Evolutionary conservation across 1,140 invertebrate species (phyloP), one percentile per base, ranked within the genome.

Genomic region (Polyergus mexicanus): DNA sequence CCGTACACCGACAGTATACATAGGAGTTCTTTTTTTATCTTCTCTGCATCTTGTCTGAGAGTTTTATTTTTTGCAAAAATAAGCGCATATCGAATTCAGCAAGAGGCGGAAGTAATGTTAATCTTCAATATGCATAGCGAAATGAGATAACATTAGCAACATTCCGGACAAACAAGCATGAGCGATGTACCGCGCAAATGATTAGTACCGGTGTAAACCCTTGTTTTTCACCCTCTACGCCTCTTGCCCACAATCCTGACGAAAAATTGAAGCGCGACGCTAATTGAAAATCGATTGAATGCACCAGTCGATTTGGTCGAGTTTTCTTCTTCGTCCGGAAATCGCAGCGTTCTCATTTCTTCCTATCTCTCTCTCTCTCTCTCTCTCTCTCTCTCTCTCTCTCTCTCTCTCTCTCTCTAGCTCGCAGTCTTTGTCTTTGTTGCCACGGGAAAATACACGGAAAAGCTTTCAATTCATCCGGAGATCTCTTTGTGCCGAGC

Each of bases 211-310:
- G 56, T 87, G 56, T 78, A 32, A 69, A 86, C 86, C 84, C 80
- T 75, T 88, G 83, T 84, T 91, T 91, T 84, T 84, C 35, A 56
- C 19, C 83, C 54, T 11, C 47, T 13, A 1, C 16, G 7, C 7
- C 19, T 13, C 2, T 35, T 32, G 2, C 41, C 19, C 75, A 1
- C 54, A 19, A 10, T 13, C 41, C 69, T 69, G 63, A 66, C 84
- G 83, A 80, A 91, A 89, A 92, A 89, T 87, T 87, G 78, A 85
- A 90, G 76, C 78, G 63, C 81, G 77, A 84, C 86, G 66, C 84
- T 92, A 92, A 92, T 92, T 91, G 87, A 88, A 87, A 92, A 86
- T 87, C 90, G 83, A 92, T 92, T 88, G 88, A 91, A 92, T 89
- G 86, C 75, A 86, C 60, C 66, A 74, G 56, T 60, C 41, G 54